Percentiles rank a stretch among this genome's conserved stretches.
Conservation (phyloP, 2,113 vertebrate genomes). For the Tringa solitaria region DNA sequence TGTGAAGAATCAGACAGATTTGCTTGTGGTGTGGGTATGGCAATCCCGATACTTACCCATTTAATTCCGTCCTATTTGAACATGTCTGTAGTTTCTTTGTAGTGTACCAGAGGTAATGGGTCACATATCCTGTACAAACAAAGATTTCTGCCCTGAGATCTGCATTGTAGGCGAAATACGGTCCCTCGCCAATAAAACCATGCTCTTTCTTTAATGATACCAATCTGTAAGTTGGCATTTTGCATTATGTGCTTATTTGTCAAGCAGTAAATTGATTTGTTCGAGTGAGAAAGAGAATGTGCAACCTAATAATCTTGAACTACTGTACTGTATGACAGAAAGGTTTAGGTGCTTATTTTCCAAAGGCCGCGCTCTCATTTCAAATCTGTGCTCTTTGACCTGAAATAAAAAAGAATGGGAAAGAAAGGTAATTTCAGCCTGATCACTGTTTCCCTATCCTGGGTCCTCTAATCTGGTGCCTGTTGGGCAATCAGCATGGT, state of each 20-base stretch:
- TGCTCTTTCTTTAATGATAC: conserved; percentile 42
- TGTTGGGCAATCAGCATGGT: not conserved
- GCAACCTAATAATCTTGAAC: not conserved
- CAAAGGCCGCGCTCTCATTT: not conserved
- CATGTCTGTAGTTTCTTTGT: not conserved
- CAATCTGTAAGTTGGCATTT: conserved; percentile 62
- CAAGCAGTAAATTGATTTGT: conserved; percentile 67
- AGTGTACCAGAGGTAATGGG: not conserved
- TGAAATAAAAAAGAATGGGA: not conserved
- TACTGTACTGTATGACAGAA: not conserved
- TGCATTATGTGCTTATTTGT: conserved; percentile 62
- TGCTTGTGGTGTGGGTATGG: not conserved
- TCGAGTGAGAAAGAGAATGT: conserved; percentile 26
- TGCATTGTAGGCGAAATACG: not conserved
- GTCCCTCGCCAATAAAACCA: conserved; percentile 33
- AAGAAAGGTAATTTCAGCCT: not conserved
- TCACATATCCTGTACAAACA: conserved; percentile 26
- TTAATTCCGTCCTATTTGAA: not conserved
- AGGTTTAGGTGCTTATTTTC: conserved; percentile 48
- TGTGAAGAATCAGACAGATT: not conserved
- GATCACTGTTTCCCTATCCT: not conserved
- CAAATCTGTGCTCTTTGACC: not conserved
- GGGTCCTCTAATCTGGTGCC: not conserved
- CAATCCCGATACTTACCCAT: not conserved
- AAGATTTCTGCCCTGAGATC: conserved; percentile 18